Evolutionary conservation across 1,140 invertebrate genomes (phyloP), one percentile per base, ranked within the genome.

Genomic region (Atta colombica): DNA sequence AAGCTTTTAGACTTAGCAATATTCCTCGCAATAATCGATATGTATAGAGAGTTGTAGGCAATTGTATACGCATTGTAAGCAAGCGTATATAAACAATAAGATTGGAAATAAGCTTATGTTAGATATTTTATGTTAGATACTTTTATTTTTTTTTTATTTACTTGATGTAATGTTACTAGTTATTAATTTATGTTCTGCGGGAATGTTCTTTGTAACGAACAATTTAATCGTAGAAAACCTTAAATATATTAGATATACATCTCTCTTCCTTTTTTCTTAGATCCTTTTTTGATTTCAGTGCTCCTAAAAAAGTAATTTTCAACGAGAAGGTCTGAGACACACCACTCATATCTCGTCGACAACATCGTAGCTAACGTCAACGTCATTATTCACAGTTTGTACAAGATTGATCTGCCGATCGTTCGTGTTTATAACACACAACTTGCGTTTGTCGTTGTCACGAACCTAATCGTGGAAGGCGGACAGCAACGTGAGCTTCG

Each of bases 401-500:
- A 35, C 28, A 35, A 75, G 80, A 74, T 81, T 58, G 66, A 81
- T 81, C 35, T 72, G 25, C 66, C 66, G 78, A 81, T 61, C 55
- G 49, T 35, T 75, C 81, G 81, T 51, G 71, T n/a, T 28, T 66
- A 28, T 18, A 18, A 53, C 60, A 75, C 35, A 68, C 14, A 31
- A 39, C 60, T 39, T 51, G 45, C 72, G 82, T 51, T 61, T 31
- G n/a, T 21, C 51, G 82, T 85, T 78, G 82, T 77, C 75, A 65
- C 82, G 82, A 66, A 78, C 21, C 69, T 75, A 74, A 82, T 82
- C 66, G 69, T 61, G 49, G 80, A 61, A 74, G 80, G 80, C 80
- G 80, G 80, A 82, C 80, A 82, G 80, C 80, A 21, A 82, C 53
- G 39, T 45, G 55, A 84, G 80, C 80, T 63, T 84, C 69, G 80